Conservation (phyloP, 1,140 invertebrate genomes). For the Danaus plexippus region DNA sequence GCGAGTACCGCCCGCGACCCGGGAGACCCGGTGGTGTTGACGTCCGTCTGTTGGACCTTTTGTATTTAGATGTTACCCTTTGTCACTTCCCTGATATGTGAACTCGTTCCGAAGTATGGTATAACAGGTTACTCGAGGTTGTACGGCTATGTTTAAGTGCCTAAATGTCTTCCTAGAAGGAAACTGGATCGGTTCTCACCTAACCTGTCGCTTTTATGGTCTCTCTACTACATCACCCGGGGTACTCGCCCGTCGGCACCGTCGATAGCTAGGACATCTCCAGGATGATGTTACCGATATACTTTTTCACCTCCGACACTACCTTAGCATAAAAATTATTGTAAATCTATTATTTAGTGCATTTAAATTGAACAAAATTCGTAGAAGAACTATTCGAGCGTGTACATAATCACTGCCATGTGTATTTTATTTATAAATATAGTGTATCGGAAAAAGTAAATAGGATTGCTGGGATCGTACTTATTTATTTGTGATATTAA, state of each 20-base stretch:
- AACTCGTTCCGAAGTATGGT: no score
- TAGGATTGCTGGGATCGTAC: constrained; percentile 26
- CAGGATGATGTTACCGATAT: constrained; percentile 19
- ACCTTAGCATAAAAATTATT: constrained; percentile 13
- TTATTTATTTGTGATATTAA: constrained; percentile 37
- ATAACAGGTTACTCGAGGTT: constrained; percentile 6
- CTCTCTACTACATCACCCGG: neutral
- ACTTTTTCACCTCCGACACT: constrained; percentile 35
- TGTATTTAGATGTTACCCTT: no score
- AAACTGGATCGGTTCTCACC: constrained; percentile 5
- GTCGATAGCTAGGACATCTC: constrained; percentile 22
- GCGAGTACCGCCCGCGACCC: constrained; percentile 18
- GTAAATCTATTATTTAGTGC: constrained; percentile 31
- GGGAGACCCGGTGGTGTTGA: no score
- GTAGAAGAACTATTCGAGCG: constrained; percentile 33
- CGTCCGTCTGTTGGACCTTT: no score
- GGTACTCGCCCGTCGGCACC: constrained; percentile 9
- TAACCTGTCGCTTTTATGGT: neutral
- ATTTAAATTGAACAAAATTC: constrained; percentile 53
- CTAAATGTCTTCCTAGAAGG: constrained; percentile 10
- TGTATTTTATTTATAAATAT: constrained; percentile 30
- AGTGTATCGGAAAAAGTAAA: constrained; percentile 18
- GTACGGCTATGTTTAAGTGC: constrained; percentile 22
- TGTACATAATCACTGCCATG: constrained; percentile 49
- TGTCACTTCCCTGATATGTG: no score